Percentiles rank a stretch among this genome's conserved stretches.
phyloP scores from a whole-genome alignment of 2,797 vertebrate species.

The Gadopsis bispinosus region DNA sequence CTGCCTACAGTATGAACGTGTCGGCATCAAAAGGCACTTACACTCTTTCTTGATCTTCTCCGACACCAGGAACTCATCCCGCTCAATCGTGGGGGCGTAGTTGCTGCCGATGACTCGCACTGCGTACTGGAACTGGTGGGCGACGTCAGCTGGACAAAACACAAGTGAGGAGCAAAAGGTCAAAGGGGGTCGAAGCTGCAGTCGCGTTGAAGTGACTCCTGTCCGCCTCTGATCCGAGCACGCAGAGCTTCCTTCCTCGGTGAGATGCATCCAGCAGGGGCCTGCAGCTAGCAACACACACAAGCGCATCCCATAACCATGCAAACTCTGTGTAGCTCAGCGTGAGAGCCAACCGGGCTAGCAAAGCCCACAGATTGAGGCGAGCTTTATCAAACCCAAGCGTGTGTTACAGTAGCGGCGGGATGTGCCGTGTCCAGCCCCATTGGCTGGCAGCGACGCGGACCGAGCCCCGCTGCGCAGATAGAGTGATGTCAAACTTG shows the following conservation, averaged over 20 bases:
- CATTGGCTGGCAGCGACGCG: conserved; percentile 43
- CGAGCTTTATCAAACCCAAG: background rate
- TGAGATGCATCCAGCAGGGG: conserved; percentile 43
- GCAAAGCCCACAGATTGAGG: background rate
- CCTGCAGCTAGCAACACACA: conserved; percentile 60
- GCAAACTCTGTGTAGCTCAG: background rate
- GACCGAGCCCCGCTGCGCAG: conserved; percentile 33
- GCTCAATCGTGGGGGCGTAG: conserved; percentile 96
- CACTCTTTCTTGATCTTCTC: conserved; percentile 99
- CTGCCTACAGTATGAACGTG: background rate
- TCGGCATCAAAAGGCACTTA: conserved; percentile 77
- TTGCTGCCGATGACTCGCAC: conserved; percentile 98
- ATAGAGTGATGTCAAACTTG: conserved; percentile 2
- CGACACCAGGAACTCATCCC: conserved; percentile 96
- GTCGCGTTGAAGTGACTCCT: background rate
- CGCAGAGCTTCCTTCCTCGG: background rate
- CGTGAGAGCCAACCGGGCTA: conserved; percentile 12
- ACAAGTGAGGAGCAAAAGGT: no score
- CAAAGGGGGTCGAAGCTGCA: background rate
- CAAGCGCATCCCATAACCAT: conserved; percentile 7
- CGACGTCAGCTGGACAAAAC: conserved; percentile 90
- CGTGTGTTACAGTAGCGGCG: background rate
- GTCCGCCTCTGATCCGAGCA: no score
- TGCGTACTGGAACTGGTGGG: conserved; percentile 98
- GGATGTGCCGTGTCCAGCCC: conserved; percentile 25